Percentiles rank a stretch among this genome's conserved stretches.
Evolutionary conservation across 2,797 vertebrate genomes (phyloP).

Genomic region (Kryptolebias ocellatus): DNA sequence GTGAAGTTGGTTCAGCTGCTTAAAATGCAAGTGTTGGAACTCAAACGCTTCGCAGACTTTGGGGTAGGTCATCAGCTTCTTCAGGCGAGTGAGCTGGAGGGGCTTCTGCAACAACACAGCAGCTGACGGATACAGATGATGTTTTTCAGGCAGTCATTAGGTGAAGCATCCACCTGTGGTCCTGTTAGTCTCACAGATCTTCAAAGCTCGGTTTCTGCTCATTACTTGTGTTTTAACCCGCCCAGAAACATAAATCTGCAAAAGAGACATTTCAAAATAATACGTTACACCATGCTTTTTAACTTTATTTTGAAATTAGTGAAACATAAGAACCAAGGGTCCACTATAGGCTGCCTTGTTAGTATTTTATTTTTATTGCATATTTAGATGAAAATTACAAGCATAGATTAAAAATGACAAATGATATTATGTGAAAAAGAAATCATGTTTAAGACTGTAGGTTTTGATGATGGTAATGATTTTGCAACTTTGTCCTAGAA

Average conservation of each 20-base stretch:
- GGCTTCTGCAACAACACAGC: background rate
- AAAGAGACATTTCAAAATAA: background rate
- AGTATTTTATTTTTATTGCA: too few relatives aligned
- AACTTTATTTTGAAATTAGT: too few relatives aligned
- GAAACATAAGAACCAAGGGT: too few relatives aligned
- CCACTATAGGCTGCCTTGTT: too few relatives aligned
- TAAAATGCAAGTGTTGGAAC: background rate
- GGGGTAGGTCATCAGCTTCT: background rate
- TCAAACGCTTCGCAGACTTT: background rate
- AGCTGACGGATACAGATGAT: background rate
- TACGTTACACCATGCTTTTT: too few relatives aligned
- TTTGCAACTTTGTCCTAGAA: too few relatives aligned
- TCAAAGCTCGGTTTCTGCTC: background rate
- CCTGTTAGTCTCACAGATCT: background rate
- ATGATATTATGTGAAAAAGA: too few relatives aligned
- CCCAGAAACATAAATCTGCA: background rate
- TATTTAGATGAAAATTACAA: too few relatives aligned
- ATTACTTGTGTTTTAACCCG: background rate
- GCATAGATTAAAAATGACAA: too few relatives aligned
- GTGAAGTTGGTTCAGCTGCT: conserved; percentile 12
- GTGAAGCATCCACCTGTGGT: background rate
- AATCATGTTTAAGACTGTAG: too few relatives aligned
- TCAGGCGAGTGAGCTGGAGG: background rate
- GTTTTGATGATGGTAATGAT: too few relatives aligned
- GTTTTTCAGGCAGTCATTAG: background rate